Conservation (phyloP, 2,888 invertebrate species). For the Ligdia adustata region DNA sequence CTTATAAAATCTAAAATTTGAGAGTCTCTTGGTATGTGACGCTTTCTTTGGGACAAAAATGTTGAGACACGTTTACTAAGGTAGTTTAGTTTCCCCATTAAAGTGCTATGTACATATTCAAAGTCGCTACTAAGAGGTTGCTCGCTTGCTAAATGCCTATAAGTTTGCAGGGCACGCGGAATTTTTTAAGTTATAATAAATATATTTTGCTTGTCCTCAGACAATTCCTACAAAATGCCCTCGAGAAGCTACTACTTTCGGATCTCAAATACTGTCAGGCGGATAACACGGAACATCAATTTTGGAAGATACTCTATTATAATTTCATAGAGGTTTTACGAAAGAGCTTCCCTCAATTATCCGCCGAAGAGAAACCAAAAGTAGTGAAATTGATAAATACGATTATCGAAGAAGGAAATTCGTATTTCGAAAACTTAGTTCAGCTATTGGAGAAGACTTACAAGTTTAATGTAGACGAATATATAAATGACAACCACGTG, state of each 20-base stretch:
- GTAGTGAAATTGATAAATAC: slow-evolving; percentile 86
- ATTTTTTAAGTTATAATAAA: too few species aligned
- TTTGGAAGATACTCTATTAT: slow-evolving; percentile 96
- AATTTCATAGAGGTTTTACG: slow-evolving; percentile 93
- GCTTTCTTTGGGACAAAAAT: too few species aligned
- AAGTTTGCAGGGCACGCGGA: too few species aligned
- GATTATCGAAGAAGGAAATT: slow-evolving; percentile 91
- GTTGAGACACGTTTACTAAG: too few species aligned
- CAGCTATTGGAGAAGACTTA: slow-evolving; percentile 89
- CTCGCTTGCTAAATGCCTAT: too few species aligned
- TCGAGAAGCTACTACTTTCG: slow-evolving; percentile 87
- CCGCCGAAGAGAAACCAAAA: slow-evolving; percentile 85
- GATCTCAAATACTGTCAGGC: slow-evolving; percentile 94
- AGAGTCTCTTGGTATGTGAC: too few species aligned
- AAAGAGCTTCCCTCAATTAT: slow-evolving; percentile 85
- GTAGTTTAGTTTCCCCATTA: too few species aligned
- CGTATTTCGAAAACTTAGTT: slow-evolving; percentile 90
- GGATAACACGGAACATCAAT: slow-evolving; percentile 94
- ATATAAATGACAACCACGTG: slow-evolving; percentile 83
- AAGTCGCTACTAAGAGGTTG: too few species aligned
- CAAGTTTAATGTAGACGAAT: slow-evolving; percentile 88
- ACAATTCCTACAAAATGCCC: slow-evolving; percentile 86
- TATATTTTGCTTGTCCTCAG: slow-evolving; percentile 44
- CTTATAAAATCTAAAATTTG: too few species aligned
- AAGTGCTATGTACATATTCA: too few species aligned